These are phyloP conservation scores for Platichthys flesus DNA, from an alignment of 2,113 vertebrate genomes.

Conservation along the genomic window DNA sequence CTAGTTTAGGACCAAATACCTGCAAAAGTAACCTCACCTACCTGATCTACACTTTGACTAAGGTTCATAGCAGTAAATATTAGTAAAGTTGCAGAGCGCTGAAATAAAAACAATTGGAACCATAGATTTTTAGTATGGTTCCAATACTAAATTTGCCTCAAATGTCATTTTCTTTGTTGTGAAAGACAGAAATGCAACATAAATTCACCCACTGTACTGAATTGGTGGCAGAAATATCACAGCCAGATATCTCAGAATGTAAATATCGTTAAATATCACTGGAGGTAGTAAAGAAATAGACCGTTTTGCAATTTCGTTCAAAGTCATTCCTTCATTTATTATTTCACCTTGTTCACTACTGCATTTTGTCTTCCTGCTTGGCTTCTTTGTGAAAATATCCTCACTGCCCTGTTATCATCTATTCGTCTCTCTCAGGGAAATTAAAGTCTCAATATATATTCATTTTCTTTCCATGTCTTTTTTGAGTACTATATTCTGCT, in stretches of 20 bases:
- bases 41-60: neutral
- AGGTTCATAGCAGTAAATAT: neutral
- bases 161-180: neutral
- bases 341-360: neutral
- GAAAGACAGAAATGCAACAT: neutral
- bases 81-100: neutral
- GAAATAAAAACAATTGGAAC: neutral
- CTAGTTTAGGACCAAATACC: too few species aligned
- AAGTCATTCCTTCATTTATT: neutral
- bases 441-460: conserved; percentile 6
- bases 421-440: conserved; percentile 14
- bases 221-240: too few species aligned
- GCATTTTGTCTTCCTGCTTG: neutral
- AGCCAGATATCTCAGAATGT: too few species aligned
- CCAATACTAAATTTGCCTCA: too few species aligned
- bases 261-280: neutral
- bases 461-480: neutral
- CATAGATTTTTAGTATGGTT: too few species aligned
- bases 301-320: neutral
- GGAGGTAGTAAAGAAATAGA: neutral
- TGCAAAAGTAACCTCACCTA: neutral
- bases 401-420: conserved; percentile 8
- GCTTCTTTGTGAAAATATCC: neutral
- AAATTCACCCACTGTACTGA: too few species aligned
- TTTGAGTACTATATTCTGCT: neutral